Percentiles rank a stretch among this genome's conserved stretches.
These are phyloP conservation scores for Dermochelys coriacea DNA, from an alignment of 2,797 vertebrate genomes.

Conservation along the genomic window DNA sequence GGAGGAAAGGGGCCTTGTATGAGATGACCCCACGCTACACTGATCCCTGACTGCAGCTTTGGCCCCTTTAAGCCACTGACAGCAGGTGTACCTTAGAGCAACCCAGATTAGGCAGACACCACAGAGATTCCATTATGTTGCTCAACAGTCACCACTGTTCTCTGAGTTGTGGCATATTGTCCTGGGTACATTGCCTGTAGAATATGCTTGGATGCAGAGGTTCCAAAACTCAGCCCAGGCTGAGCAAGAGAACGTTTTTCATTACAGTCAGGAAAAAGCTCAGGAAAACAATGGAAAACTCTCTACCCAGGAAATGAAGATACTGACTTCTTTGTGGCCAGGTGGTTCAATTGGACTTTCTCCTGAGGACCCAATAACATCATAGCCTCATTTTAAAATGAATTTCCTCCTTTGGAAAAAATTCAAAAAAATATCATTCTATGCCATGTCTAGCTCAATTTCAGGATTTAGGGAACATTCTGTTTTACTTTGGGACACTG, in stretches of 20 bases:
- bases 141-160: neutral
- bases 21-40: neutral
- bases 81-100: neutral
- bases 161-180: accelerated
- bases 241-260: neutral
- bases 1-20: constrained; percentile 56
- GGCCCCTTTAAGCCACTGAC: constrained; percentile 46
- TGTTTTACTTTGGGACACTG: neutral
- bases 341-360: accelerated
- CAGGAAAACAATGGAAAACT: neutral
- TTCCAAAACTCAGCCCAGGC: neutral
- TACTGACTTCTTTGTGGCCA: neutral
- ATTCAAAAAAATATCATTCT: neutral
- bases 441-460: neutral
- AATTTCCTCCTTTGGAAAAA: neutral
- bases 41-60: constrained; percentile 33
- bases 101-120: constrained; percentile 38
- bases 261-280: accelerated
- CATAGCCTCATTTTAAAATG: neutral
- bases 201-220: neutral
- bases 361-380: neutral
- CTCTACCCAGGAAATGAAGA: neutral
- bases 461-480: neutral
- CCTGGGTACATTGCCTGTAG: neutral
- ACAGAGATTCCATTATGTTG: neutral